Base-by-base conservation (phyloP, 2,113 vertebrate species). In the Fregetta grallaria region DNA sequence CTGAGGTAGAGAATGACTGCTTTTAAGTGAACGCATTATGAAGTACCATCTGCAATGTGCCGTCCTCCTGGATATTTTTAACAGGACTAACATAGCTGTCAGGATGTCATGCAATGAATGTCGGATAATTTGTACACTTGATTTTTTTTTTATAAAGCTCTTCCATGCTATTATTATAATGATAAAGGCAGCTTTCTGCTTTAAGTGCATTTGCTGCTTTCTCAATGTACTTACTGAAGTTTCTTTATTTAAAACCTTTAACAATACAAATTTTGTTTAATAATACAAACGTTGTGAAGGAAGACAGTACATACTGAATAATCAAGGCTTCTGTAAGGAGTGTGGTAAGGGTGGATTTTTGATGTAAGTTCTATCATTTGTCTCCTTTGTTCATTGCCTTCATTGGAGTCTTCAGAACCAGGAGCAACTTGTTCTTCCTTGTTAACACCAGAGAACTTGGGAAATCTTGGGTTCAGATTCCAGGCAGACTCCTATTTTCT, bases 1-100 rank as follows among this genome's bases (percentile, higher is more conserved):
- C 77, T 22, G 96, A 97, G 97, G 96, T 96, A 90, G 87, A 86
- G 94, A 95, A 34, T 79, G 71, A 82, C 87, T 96, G 91, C 80
- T 95, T 96, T 95, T 94, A 96, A 96, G 92, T 58, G 93, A 95
- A 22, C 1, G 5, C 91, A 94, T 96, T 90, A 90, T 96, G 87
- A 97, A 96, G 87, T 96, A 88, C 95, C 96, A 97, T 97, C 97
- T 97, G 96, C 95, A 96, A 87, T 86, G 84, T 94, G 92, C 84
- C 6, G 22, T 96, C 95, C 94, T 95, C 92, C 96, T 95, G 90
- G 95, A 96, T 96, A 96, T 96, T 97, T 97, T 97, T 96, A 97
- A 94, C 96, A 96, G 89, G 95, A 94, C 95, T 97, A 96, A 95
- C 95, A 97, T 92, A 96, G 92, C 96, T 97, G 96, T 97, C 96